These are phyloP conservation scores for Umimayanthus chanpuru DNA, from an alignment of 92 coral and sea anemone species.

Conservation along the genomic window DNA sequence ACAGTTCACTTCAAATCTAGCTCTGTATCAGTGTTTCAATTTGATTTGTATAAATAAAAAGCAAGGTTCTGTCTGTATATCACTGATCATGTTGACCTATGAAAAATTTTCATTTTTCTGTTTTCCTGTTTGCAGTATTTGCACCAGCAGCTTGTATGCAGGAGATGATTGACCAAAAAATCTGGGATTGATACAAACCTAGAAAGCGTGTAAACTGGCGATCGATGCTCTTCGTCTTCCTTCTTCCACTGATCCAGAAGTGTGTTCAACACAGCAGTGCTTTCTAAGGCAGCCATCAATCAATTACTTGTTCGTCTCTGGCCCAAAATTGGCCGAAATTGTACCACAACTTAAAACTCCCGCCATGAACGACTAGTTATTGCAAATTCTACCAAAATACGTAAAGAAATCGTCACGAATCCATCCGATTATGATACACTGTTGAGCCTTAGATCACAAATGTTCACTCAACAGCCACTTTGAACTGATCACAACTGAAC, in stretches of 20 bases:
- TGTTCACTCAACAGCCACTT: not conserved
- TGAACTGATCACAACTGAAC: not conserved
- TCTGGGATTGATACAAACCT: conserved; percentile 56
- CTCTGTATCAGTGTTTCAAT: too few species aligned
- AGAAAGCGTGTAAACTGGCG: conserved; percentile 73
- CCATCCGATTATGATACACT: not conserved
- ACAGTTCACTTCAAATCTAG: too few species aligned
- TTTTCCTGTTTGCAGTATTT: too few species aligned
- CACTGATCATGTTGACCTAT: too few species aligned
- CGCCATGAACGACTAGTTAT: not conserved
- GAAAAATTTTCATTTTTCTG: too few species aligned
- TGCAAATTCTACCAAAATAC: not conserved
- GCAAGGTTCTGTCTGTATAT: too few species aligned
- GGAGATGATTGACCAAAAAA: not conserved
- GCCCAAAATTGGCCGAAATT: not conserved
- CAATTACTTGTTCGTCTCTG: not conserved
- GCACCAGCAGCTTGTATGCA: not conserved
- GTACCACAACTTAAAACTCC: not conserved
- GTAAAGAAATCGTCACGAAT: not conserved
- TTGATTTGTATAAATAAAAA: too few species aligned
- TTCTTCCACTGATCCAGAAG: conserved; percentile 86
- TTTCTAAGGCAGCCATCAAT: conserved; percentile 85
- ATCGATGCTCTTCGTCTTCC: conserved; percentile 74
- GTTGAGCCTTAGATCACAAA: not conserved
- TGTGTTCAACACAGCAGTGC: conserved; percentile 64